A percentile compares a stretch with the other conserved stretches of the same genome.
Evolutionary conservation across 1,140 invertebrate species (phyloP).

Genomic region (Arion vulgaris): DNA sequence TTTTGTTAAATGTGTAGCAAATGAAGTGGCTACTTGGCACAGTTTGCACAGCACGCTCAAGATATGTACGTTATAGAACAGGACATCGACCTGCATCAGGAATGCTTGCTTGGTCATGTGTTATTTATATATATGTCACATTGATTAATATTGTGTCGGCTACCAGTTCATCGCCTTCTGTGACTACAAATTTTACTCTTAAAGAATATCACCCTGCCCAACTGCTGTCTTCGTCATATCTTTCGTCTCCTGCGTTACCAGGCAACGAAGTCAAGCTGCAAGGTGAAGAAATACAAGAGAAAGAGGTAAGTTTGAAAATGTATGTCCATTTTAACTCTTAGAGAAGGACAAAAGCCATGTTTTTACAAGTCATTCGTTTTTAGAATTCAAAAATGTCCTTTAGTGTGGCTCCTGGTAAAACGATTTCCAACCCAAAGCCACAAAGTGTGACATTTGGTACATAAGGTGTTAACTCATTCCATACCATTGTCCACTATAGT

Average conservation of each 20-base stretch:
- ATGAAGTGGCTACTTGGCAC: neutral
- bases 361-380: too few relatives aligned
- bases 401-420: too few relatives aligned
- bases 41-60: neutral
- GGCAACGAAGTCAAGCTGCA: neutral
- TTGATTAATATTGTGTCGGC: neutral
- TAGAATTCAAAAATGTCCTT: too few relatives aligned
- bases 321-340: too few relatives aligned
- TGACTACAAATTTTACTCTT: neutral
- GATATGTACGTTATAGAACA: neutral
- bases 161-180: neutral
- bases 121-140: neutral
- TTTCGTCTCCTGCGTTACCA: neutral
- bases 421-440: too few relatives aligned
- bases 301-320: neutral
- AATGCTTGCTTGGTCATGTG: neutral
- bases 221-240: neutral
- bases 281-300: neutral
- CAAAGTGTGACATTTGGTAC: too few relatives aligned
- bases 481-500: too few relatives aligned
- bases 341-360: too few relatives aligned
- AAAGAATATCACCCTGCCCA: constrained; percentile 7
- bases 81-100: neutral
- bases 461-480: too few relatives aligned
- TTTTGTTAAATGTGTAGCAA: neutral